phyloP scores from a whole-genome alignment of 1,140 invertebrate species.

The Pogonomyrmex californicus region DNA sequence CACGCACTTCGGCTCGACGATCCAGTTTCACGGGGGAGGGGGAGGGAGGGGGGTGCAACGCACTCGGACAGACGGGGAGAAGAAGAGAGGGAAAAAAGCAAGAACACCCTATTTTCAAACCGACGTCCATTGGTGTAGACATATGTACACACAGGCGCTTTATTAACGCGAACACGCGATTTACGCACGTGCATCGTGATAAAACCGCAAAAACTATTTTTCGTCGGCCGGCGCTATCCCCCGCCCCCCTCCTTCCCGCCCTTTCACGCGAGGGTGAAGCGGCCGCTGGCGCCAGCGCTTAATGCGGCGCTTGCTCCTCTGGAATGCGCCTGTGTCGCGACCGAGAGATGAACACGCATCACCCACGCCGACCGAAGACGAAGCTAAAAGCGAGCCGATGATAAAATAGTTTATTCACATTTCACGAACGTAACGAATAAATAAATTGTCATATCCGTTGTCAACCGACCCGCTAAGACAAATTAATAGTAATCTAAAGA shows the following conservation, averaged over 20 bases:
- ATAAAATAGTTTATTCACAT: neutral
- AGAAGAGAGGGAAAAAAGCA: conserved; percentile 4
- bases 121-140: neutral
- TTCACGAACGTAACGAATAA: conserved; percentile 51
- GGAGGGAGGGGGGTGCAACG: neutral
- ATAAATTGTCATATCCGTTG: conserved; percentile 49
- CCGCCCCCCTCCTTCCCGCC: conserved; percentile 1
- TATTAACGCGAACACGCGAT: conserved; percentile 2
- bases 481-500: neutral
- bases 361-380: conserved; percentile 54
- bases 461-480: neutral
- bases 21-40: conserved; percentile 26
- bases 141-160: neutral
- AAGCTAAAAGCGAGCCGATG: conserved; percentile 72
- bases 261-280: conserved; percentile 32
- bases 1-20: conserved; percentile 32
- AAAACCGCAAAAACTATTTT: conserved; percentile 71
- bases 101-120: conserved; percentile 31
- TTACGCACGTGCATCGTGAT: conserved; percentile 52
- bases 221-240: conserved; percentile 24
- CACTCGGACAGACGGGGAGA: neutral
- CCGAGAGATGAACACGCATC: conserved; percentile 49
- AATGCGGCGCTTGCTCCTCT: conserved; percentile 67
- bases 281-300: conserved; percentile 70
- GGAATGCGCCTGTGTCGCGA: conserved; percentile 72